phyloP scores from a whole-genome alignment of 1,140 invertebrate genomes.

The Drosophila dunni region DNA sequence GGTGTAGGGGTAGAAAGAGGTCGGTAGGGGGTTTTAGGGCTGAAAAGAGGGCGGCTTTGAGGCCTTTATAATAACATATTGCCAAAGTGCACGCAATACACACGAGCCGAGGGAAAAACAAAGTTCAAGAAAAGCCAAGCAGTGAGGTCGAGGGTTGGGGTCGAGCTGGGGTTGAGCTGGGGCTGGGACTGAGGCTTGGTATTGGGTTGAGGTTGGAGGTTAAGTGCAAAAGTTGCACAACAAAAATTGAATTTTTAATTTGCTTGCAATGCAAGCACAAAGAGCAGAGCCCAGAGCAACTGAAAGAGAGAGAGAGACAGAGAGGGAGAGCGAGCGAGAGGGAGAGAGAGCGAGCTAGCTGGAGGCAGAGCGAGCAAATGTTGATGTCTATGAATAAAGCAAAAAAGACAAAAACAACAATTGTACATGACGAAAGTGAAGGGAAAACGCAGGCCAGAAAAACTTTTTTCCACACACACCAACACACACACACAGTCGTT shows the following conservation, averaged over 20 bases:
- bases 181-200: too few relatives aligned
- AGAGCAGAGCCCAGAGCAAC: conserved; percentile 6
- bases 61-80: conserved; percentile 57
- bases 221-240: conserved; percentile 62
- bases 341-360: conserved; percentile 4
- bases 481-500: neutral
- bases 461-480: neutral
- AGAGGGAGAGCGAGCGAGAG: neutral
- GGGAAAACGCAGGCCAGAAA: conserved; percentile 17
- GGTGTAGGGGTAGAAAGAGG: neutral
- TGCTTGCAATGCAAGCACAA: conserved; percentile 36
- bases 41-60: neutral
- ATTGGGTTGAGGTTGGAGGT: neutral
- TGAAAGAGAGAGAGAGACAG: neutral
- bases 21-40: neutral
- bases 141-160: neutral
- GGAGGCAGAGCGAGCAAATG: conserved; percentile 9
- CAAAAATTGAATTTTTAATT: conserved; percentile 71
- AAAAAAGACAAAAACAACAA: conserved; percentile 13
- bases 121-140: conserved; percentile 8
- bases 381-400: conserved; percentile 37
- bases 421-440: conserved; percentile 21
- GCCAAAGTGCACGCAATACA: conserved; percentile 58
- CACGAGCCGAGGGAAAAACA: conserved; percentile 15
- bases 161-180: neutral